phyloP scores from a whole-genome alignment of 2,797 vertebrate species.

The Coregonus ussuriensis region DNA sequence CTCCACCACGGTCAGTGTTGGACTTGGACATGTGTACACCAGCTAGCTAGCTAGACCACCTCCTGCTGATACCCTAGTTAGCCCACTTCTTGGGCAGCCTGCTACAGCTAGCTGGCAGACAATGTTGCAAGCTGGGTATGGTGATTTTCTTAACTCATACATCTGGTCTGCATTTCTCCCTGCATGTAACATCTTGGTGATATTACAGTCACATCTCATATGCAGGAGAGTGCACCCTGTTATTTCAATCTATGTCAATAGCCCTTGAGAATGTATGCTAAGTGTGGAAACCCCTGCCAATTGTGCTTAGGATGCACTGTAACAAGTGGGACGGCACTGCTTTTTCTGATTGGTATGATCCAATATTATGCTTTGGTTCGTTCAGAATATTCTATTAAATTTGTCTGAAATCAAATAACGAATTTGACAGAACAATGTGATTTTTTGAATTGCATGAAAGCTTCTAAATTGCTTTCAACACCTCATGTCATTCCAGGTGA shows the following conservation, averaged over 20 bases:
- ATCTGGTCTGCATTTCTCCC: constrained; percentile 17
- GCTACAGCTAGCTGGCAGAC: neutral
- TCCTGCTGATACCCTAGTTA: neutral
- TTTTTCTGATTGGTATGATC: too few species aligned
- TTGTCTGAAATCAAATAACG: too few species aligned
- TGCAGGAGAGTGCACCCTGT: constrained; percentile 50
- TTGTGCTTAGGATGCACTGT: constrained; percentile 47
- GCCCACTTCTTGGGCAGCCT: neutral
- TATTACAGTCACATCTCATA: constrained; percentile 63
- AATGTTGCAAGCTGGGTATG: neutral
- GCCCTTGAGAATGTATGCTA: constrained; percentile 48
- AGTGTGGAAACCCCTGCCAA: constrained; percentile 49
- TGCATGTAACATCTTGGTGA: constrained; percentile 16
- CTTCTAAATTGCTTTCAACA: too few species aligned
- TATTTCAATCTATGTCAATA: constrained; percentile 52
- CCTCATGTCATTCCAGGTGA: too few species aligned
- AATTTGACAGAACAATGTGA: too few species aligned
- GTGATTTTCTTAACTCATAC: constrained; percentile 4
- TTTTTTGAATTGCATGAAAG: too few species aligned
- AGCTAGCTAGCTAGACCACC: neutral
- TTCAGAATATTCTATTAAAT: too few species aligned
- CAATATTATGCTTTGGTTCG: too few species aligned
- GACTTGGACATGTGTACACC: constrained; percentile 4
- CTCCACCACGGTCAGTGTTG: constrained; percentile 11
- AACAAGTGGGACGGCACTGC: too few species aligned